Evolutionary conservation across 2,113 vertebrate genomes (phyloP), one percentile per base, ranked within the genome.

Genomic region (Cheirogaleus medius): DNA sequence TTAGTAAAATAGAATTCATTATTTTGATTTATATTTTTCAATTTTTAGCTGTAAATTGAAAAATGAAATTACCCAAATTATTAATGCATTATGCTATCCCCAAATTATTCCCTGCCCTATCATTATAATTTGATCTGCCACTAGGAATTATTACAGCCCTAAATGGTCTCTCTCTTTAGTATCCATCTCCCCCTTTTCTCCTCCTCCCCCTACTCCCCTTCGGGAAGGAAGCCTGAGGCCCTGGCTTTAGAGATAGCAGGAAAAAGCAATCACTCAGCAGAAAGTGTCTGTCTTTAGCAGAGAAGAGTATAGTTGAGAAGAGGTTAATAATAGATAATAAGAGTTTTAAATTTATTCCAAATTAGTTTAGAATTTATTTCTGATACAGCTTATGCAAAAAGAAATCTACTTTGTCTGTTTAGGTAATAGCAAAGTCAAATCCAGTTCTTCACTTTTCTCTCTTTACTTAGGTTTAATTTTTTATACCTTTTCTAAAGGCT

Each of bases 191-290:
- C 20, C 20, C 32, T 49, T 29, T 54, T 39, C 52, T 23, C 14
- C 34, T 58, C 58, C 44, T n/a, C 52, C 54, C 39, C 39, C 47
- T 49, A 27, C 77, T 37, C 52, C 47, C 14, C 37, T 90, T 92
- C 18, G n/a, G 85, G 84, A 97, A 95, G 90, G 94, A 98, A 97
- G 84, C 76, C 76, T 69, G 90, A 82, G 63, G 86, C 68, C 82
- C 76, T 66, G 52, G 81, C 60, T 93, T 73, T 85, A 82, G 82
- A 94, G 91, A 95, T 95, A 95, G 42, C 71, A 85, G 76, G 83
- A 71, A 92, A 94, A 95, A 94, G 39, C 58, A 81, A 3, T 90
- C 94, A 84, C 66, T 96, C 94, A 92, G 92, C 88, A 95, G 18
- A 84, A 91, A 90, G 10, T 80, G 47, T 89, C 69, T 97, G 42